These are phyloP conservation scores for Eueremaeus valkanovi DNA, from an alignment of 2,888 invertebrate genomes.

Conservation along the genomic window DNA sequence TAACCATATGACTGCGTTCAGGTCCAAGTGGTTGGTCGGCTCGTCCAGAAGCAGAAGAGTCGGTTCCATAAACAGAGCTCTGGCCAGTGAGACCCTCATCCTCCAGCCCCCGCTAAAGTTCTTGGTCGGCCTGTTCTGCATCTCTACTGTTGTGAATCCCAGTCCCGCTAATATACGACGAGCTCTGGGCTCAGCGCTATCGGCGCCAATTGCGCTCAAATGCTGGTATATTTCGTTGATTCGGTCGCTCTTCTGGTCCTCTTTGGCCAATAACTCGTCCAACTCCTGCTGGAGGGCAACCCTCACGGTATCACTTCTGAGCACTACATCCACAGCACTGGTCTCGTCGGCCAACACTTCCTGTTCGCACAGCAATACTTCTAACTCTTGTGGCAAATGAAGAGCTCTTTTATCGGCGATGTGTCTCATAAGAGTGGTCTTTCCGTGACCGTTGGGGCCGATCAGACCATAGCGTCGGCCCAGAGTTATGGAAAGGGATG, in stretches of 20 bases:
- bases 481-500: conserved; percentile 83
- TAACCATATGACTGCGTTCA: conserved; percentile 99
- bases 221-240: conserved; percentile 75
- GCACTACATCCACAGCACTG: conserved; percentile 85
- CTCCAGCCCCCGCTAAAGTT: conserved; percentile 83
- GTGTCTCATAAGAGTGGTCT: conserved; percentile 92
- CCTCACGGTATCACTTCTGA: conserved; percentile 88
- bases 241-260: conserved; percentile 52
- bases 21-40: conserved; percentile 98
- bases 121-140: conserved; percentile 76
- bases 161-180: conserved; percentile 94
- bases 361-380: conserved; percentile 91
- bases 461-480: conserved; percentile 95
- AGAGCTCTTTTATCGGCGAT: conserved; percentile 77
- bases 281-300: conserved; percentile 75
- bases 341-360: conserved; percentile 93
- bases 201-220: conserved; percentile 91
- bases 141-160: conserved; percentile 74
- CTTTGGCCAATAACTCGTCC: conserved; percentile 76
- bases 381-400: conserved; percentile 92
- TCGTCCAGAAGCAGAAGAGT: conserved; percentile 95
- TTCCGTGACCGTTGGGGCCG: conserved; percentile 90
- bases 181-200: conserved; percentile 95
- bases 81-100: conserved; percentile 95
- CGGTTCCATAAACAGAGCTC: conserved; percentile 94